Evolutionary conservation across 2,113 vertebrate species (phyloP), one percentile per base, ranked within the genome.

Genomic region (Varanus komodoensis): DNA sequence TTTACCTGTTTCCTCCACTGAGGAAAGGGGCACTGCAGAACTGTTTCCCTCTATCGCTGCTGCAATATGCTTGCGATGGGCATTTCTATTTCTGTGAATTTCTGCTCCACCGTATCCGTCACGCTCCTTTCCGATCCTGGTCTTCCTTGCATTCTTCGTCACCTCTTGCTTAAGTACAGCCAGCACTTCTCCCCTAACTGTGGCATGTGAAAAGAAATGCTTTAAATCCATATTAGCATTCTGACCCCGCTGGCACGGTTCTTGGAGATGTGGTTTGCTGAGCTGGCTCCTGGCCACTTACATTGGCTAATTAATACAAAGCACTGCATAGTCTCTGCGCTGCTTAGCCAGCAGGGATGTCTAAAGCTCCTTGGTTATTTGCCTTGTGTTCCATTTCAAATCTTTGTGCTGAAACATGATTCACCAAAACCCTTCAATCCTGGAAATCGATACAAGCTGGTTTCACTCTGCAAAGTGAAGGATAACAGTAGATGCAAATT

Each of bases 281-380:
- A 78, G 78, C 83, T 80, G 34, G 71, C 84, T 69, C n/a, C 54
- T 82, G 48, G 83, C 93, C 90, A 57, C 85, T 50, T 67, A 88
- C 89, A 92, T 80, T 89, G 93, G 84, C 92, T 91, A 74, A 74
- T 90, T 95, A 91, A 90, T 90, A 87, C 81, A 84, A 81, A 94
- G 86, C 0, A 29, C 44, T 89, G 80, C 50, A 12, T 84, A 29
- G 64, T 61, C 91, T 67, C 71, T 87, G 52, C 7, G 44, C 50
- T 89, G 48, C 78, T 19, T 74, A 90, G 89, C 73, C 68, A 90
- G 89, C 68, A 93, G 86, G 90, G 50, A 93, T 92, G 73, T 90
- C 89, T 92, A 89, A 91, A 94, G 87, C 73, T 23, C 69, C 89
- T 94, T 78, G 93, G n/a, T 93, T 91, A 88, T 87, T 91, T 89